phyloP scores from a whole-genome alignment of 2,113 vertebrate genomes.

The Dicrurus megarhynchus region DNA sequence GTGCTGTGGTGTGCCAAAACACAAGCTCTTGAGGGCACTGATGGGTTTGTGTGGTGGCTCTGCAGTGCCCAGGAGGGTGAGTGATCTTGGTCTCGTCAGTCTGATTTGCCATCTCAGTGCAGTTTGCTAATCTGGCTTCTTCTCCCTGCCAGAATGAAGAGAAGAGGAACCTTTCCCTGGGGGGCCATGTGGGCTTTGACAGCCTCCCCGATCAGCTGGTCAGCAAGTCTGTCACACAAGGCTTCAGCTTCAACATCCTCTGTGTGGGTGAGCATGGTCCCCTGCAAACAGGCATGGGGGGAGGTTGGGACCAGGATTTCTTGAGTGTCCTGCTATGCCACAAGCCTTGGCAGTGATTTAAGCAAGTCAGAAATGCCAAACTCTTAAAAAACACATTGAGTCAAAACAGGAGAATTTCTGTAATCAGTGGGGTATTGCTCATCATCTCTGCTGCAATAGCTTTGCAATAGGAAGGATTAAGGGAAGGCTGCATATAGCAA shows the following conservation, averaged over 20 bases:
- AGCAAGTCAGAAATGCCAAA: not conserved
- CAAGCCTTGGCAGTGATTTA: not conserved
- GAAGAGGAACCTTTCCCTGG: slow-evolving; percentile 87
- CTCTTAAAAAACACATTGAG: not conserved
- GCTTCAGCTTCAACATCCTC: slow-evolving; percentile 99
- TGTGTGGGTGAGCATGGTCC: slow-evolving; percentile 88
- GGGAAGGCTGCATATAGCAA: not conserved
- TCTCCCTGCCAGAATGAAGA: slow-evolving; percentile 82
- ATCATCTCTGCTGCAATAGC: not conserved
- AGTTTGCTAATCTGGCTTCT: not conserved
- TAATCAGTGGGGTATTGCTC: not conserved
- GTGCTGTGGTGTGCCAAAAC: not conserved
- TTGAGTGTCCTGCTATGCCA: not conserved
- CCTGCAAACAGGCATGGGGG: not conserved
- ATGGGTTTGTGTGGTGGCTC: not conserved
- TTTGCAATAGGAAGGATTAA: not conserved
- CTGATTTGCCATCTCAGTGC: not conserved
- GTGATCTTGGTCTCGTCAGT: not conserved
- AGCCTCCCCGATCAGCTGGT: slow-evolving; percentile 97
- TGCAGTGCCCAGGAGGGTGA: not conserved
- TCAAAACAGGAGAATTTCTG: not conserved
- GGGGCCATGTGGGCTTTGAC: slow-evolving; percentile 97
- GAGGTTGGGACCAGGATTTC: not conserved
- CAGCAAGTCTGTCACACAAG: slow-evolving; percentile 97
- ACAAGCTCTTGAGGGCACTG: not conserved